Conservation (phyloP, 2,797 vertebrate genomes). For the Anguilla megastoma region DNA sequence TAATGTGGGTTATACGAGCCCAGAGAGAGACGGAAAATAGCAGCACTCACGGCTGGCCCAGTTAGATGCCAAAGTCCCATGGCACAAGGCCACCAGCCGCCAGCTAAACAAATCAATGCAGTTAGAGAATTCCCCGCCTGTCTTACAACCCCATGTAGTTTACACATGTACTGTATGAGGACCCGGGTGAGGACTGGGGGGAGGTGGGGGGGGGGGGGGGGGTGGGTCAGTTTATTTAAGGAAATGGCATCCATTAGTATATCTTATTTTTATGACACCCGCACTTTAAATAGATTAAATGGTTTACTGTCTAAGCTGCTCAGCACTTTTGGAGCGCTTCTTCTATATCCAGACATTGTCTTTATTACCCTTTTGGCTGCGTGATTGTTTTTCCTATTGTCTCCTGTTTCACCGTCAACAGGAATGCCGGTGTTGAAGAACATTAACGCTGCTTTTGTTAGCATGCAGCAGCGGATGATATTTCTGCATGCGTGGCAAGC, state of each 20-base stretch:
- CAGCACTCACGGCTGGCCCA: not conserved
- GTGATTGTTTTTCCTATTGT: not conserved
- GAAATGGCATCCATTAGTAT: not conserved
- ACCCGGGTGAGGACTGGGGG: not conserved
- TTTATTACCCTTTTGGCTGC: not conserved
- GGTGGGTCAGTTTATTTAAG: not conserved
- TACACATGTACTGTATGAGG: not conserved
- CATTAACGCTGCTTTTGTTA: not conserved
- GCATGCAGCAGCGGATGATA: not conserved
- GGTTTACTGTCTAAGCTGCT: not conserved
- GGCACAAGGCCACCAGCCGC: not conserved
- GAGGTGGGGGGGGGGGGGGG: not conserved
- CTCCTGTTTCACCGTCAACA: not conserved
- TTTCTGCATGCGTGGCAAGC: not conserved
- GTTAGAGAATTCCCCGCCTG: not conserved
- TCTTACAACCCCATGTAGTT: not conserved
- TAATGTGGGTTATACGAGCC: not conserved
- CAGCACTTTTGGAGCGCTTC: not conserved
- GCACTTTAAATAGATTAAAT: not conserved
- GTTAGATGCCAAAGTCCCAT: not conserved
- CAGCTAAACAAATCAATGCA: not conserved
- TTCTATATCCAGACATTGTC: not conserved
- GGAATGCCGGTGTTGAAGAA: not conserved
- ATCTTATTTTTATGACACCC: constrained; percentile 5
- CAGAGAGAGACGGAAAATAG: not conserved